phyloP scores from a whole-genome alignment of 2,113 vertebrate species.

The Platycercus adscitus region DNA sequence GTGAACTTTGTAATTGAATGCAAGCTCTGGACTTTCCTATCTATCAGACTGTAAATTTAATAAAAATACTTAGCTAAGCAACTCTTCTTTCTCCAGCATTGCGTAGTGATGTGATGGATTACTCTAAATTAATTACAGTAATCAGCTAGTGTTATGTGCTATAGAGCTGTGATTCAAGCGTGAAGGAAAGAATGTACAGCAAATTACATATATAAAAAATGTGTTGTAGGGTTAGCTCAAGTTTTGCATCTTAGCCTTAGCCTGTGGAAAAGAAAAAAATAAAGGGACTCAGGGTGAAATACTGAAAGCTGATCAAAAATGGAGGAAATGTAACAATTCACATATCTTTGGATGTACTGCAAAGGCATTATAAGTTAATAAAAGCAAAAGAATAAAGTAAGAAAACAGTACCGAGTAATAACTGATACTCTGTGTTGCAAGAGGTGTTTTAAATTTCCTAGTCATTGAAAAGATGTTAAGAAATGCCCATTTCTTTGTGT shows the following conservation, averaged over 20 bases:
- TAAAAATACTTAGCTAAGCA: slow-evolving; percentile 7
- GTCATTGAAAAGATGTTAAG: slow-evolving; percentile 56
- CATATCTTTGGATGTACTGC: slow-evolving; percentile 41
- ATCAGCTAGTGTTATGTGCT: neutral
- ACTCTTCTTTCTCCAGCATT: neutral
- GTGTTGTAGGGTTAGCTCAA: slow-evolving; percentile 13
- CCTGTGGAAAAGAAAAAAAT: neutral
- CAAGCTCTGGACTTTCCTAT: slow-evolving; percentile 22
- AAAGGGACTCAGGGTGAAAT: slow-evolving; percentile 28
- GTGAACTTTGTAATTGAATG: slow-evolving; percentile 9
- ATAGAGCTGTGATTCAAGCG: slow-evolving; percentile 22
- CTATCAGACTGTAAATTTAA: neutral
- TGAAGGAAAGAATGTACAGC: slow-evolving; percentile 18
- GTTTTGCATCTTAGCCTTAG: slow-evolving; percentile 52
- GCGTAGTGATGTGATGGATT: slow-evolving; percentile 36
- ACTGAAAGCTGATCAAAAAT: slow-evolving; percentile 54
- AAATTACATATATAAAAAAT: slow-evolving; percentile 5
- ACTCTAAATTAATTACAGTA: slow-evolving; percentile 27
- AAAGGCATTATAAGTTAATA: slow-evolving; percentile 62
- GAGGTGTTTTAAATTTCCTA: slow-evolving; percentile 71
- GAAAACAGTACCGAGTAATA: slow-evolving; percentile 65
- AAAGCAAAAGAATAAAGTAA: slow-evolving; percentile 66
- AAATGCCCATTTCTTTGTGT: slow-evolving; percentile 33
- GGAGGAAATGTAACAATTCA: slow-evolving; percentile 38
- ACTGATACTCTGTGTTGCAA: slow-evolving; percentile 23